Conservation (phyloP, 2,797 vertebrate species). For the Pipistrellus nathusii region DNA sequence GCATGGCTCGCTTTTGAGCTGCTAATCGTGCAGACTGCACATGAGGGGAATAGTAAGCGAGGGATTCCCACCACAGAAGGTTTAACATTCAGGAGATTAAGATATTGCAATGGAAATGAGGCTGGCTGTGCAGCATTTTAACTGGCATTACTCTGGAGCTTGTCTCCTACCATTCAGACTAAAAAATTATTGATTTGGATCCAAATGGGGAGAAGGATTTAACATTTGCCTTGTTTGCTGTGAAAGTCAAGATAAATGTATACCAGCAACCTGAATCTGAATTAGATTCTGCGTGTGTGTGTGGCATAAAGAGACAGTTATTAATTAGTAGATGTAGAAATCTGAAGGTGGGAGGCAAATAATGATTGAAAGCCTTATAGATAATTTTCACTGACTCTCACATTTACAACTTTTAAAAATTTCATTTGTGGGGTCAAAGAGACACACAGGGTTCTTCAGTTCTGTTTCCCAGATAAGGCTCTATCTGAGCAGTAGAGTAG, state of each 20-base stretch:
- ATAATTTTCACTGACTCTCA: conserved; percentile 27
- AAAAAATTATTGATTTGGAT: conserved; percentile 72
- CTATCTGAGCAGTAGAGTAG: neutral
- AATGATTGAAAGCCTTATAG: conserved; percentile 24
- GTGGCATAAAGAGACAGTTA: neutral
- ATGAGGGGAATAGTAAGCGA: conserved; percentile 76
- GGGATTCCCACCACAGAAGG: conserved; percentile 76
- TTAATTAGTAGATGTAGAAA: conserved; percentile 29
- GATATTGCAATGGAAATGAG: conserved; percentile 72
- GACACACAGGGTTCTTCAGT: neutral
- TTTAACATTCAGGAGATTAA: conserved; percentile 74
- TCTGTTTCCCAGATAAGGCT: conserved; percentile 14
- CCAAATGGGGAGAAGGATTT: conserved; percentile 62
- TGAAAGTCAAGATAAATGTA: conserved; percentile 71
- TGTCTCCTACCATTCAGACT: conserved; percentile 58
- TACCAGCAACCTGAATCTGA: neutral
- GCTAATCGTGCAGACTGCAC: conserved; percentile 69
- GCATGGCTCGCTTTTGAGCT: conserved; percentile 57
- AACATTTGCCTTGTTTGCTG: conserved; percentile 72
- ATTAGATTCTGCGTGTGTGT: neutral
- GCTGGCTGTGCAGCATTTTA: conserved; percentile 70
- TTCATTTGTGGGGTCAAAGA: neutral
- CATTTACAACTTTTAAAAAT: neutral
- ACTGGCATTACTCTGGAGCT: conserved; percentile 68
- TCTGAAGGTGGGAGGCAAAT: neutral